Conservation (phyloP, 64 coral and sea anemone species). For the Anthopleura sola region DNA sequence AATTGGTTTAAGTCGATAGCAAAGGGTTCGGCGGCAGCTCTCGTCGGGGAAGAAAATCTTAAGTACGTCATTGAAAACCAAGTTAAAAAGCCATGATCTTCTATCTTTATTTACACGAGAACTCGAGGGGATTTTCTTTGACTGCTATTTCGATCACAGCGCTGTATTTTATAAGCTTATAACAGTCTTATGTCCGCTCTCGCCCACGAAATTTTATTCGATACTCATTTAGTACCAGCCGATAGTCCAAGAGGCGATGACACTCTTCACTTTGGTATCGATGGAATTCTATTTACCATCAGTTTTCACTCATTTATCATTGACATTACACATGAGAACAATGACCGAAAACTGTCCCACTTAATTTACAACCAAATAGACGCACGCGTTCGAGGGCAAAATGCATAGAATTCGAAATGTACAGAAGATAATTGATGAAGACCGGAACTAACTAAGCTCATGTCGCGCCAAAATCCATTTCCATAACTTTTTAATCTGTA, state of each 20-base stretch:
- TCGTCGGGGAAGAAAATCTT: neutral
- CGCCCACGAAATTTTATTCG: no score
- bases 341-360: neutral
- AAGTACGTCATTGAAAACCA: neutral
- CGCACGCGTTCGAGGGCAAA: neutral
- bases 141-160: no score
- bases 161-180: no score
- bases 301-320: neutral
- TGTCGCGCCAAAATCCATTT: conserved; percentile 6
- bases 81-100: neutral
- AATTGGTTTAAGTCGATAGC: neutral
- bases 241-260: no score
- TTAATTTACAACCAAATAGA: neutral
- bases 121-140: no score
- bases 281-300: neutral
- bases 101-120: neutral
- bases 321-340: neutral
- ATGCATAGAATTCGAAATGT: neutral
- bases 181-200: no score
- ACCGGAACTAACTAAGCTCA: neutral
- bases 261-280: neutral
- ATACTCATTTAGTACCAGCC: no score
- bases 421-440: neutral
- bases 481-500: neutral
- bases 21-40: neutral